Conservation (phyloP, 2,888 invertebrate genomes). For the Galerucella nymphaeae region DNA sequence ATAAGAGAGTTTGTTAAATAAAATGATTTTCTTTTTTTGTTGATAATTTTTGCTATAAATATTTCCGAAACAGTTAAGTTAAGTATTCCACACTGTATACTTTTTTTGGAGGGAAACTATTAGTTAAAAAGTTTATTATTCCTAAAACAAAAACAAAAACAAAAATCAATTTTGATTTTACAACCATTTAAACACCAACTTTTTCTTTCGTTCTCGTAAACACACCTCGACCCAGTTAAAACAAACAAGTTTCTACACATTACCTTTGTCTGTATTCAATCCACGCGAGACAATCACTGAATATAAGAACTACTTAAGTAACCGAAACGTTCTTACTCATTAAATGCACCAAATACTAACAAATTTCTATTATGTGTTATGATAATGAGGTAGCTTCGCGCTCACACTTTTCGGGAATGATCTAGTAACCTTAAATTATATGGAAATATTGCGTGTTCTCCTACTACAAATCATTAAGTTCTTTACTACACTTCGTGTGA, state of each 20-base stretch:
- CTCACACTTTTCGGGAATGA: conserved; percentile 17
- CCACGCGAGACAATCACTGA: not conserved
- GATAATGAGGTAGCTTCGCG: not conserved
- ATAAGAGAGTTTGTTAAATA: too few relatives aligned
- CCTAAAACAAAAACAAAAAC: too few relatives aligned
- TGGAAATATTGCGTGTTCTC: conserved; percentile 23
- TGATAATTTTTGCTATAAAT: too few relatives aligned
- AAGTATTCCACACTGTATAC: too few relatives aligned
- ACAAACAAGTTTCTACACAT: conserved; percentile 7
- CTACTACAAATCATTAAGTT: conserved; percentile 8
- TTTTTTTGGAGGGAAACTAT: not conserved
- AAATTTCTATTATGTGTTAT: not conserved
- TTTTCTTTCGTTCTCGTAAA: conserved; percentile 4
- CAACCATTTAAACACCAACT: not conserved
- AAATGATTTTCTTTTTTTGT: too few relatives aligned
- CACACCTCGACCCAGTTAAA: conserved; percentile 2
- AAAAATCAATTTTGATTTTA: too few relatives aligned
- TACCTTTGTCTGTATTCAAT: conserved; percentile 4
- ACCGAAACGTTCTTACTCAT: not conserved
- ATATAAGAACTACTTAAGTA: conserved; percentile 1
- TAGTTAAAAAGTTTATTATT: too few relatives aligned
- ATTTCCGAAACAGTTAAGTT: too few relatives aligned
- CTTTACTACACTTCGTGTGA: not conserved
- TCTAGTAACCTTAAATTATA: conserved; percentile 7
- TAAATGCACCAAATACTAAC: not conserved